Conservation (phyloP, 1,140 invertebrate genomes). For the Aradophagus sp. region DNA sequence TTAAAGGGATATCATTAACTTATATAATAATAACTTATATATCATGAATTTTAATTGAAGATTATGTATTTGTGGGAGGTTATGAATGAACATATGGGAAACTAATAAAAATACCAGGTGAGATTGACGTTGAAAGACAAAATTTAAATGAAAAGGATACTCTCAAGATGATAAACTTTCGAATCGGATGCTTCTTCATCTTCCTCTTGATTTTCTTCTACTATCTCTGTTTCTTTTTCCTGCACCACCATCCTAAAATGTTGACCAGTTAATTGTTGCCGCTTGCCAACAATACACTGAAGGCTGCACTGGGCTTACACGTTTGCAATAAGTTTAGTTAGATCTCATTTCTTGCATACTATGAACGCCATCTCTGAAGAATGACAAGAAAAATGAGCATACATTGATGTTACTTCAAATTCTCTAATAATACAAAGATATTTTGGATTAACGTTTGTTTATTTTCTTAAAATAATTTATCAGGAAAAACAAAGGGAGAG, state of each 20-base stretch:
- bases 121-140: not conserved
- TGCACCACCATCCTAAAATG: constrained; percentile 61
- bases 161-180: constrained; percentile 67
- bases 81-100: constrained; percentile 59
- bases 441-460: no score
- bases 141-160: constrained; percentile 65
- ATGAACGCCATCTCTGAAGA: no score
- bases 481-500: no score
- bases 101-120: not conserved
- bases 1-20: not conserved
- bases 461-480: no score
- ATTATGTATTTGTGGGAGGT: constrained; percentile 26
- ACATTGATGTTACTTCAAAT: no score
- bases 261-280: constrained; percentile 20
- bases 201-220: constrained; percentile 46
- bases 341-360: no score
- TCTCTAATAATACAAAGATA: no score
- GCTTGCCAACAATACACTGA: constrained; percentile 17
- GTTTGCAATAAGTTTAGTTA: no score
- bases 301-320: no score
- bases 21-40: constrained; percentile 6
- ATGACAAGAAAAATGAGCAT: no score
- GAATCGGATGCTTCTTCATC: constrained; percentile 33
- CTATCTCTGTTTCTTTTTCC: constrained; percentile 52
- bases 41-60: constrained; percentile 27